phyloP scores from a whole-genome alignment of 2,888 invertebrate species.

The Argynnis bischoffii region DNA sequence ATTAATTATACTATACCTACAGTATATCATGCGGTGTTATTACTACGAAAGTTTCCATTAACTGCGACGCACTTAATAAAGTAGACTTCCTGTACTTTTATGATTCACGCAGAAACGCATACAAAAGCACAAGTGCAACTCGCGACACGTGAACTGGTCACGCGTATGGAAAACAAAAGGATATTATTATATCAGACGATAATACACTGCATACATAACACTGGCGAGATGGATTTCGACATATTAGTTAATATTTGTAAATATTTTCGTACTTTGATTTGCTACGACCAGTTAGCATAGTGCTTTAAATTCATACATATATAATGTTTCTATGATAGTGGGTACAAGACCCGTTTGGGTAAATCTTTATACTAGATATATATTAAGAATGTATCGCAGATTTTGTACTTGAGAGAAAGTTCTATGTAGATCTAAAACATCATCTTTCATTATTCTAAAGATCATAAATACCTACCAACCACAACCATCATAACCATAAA shows the following conservation, averaged over 20 bases:
- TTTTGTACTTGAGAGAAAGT: too few relatives aligned
- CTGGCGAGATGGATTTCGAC: constrained; percentile 12
- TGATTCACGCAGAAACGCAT: constrained; percentile 32
- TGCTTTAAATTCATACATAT: too few relatives aligned
- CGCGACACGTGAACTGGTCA: constrained; percentile 33
- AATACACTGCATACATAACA: constrained; percentile 19
- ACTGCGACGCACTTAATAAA: constrained; percentile 38
- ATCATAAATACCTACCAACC: too few relatives aligned
- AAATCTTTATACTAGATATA: too few relatives aligned
- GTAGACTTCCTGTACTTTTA: constrained; percentile 38
- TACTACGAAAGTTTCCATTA: constrained; percentile 32
- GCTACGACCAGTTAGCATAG: too few relatives aligned
- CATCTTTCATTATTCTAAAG: too few relatives aligned
- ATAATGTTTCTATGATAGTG: too few relatives aligned
- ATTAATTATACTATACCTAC: background rate
- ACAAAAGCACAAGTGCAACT: constrained; percentile 25
- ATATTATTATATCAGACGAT: constrained; percentile 38
- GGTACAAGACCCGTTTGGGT: too few relatives aligned
- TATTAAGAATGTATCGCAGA: too few relatives aligned
- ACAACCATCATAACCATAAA: too few relatives aligned
- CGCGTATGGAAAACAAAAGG: constrained; percentile 39
- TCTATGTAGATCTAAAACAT: too few relatives aligned
- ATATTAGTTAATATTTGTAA: constrained; percentile 12
- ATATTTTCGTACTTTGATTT: constrained; percentile 1
- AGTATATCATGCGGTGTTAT: constrained; percentile 1